Evolutionary conservation across 92 coral and sea anemone genomes (phyloP).

Genomic region (Palythoa grandiflora): DNA sequence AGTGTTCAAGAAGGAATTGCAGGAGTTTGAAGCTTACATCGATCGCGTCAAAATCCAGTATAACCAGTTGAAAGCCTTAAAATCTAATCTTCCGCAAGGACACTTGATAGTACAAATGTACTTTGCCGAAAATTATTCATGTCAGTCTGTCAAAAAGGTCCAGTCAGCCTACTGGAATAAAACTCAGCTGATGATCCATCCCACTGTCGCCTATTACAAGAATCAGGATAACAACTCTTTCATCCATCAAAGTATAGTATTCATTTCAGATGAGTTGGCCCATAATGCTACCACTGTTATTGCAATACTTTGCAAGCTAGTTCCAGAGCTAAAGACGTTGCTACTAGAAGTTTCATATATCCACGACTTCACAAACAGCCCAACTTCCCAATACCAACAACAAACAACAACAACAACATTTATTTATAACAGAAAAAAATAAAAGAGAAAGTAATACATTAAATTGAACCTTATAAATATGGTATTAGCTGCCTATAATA

Average conservation of each 20-base stretch:
- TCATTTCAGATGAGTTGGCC: slow-evolving; percentile 50
- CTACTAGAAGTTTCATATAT: slow-evolving; percentile 28
- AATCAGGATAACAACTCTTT: slow-evolving; percentile 19
- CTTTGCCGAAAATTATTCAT: slow-evolving; percentile 61
- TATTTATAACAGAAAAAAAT: too few relatives aligned
- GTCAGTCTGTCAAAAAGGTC: too few relatives aligned
- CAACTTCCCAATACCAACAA: background rate
- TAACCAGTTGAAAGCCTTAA: slow-evolving; percentile 50
- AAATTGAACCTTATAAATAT: too few relatives aligned
- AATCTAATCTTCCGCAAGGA: slow-evolving; percentile 39
- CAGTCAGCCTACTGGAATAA: slow-evolving; percentile 70
- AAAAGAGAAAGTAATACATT: too few relatives aligned
- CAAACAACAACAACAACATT: too few relatives aligned
- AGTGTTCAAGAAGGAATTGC: slow-evolving; percentile 38
- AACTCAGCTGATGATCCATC: slow-evolving; percentile 66
- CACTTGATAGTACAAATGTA: slow-evolving; percentile 52
- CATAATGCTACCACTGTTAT: slow-evolving; percentile 48
- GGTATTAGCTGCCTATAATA: too few relatives aligned
- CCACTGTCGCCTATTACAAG: slow-evolving; percentile 59
- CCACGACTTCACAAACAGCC: slow-evolving; percentile 48
- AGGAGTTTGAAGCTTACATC: slow-evolving; percentile 53
- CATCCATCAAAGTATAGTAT: slow-evolving; percentile 59
- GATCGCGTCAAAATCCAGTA: slow-evolving; percentile 57
- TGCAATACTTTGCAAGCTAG: slow-evolving; percentile 48
- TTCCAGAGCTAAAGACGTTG: slow-evolving; percentile 30